Base-by-base conservation (phyloP, 2,888 invertebrate genomes). In the Zeuzera pyrina region DNA sequence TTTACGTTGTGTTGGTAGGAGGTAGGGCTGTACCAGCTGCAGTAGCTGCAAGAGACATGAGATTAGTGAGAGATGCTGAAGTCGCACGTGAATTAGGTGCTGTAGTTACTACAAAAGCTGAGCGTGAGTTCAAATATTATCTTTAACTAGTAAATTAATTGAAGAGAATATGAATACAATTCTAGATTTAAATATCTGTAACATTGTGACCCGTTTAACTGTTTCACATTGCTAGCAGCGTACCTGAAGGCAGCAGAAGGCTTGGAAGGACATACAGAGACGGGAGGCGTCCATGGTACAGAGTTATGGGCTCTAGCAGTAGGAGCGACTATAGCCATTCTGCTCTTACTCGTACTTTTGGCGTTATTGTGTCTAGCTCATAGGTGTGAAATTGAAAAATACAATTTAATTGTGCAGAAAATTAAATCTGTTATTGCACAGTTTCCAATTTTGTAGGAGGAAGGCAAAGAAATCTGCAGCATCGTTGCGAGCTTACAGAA, bases 91-190 rank as follows among this genome's bases (percentile, higher is more conserved):
- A 91, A 43, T 73, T 94, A 30, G 93, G 92, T 3, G 91, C 90
- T 38, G 88, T 90, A 1, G 88, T 93, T 29, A 87, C 91, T 30
- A 91, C 93, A 44, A 94, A 93, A 76, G 92, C 94, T 36, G 92
- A 94, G 84, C 94, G 94, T 94, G 84, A 89, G 89, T 84, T 22
- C n/a, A n/a, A n/a, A n/a, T n/a, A n/a, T n/a, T n/a, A n/a, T n/a
- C n/a, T n/a, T n/a, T n/a, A n/a, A n/a, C n/a, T n/a, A n/a, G n/a
- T n/a, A n/a, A n/a, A n/a, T n/a, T n/a, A n/a, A n/a, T n/a, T n/a
- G n/a, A n/a, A n/a, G n/a, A 4, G n/a, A 22, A 22, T 22, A 8
- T 1, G 22, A n/a, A n/a, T n/a, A n/a, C n/a, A n/a, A 19, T 19
- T 19, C 5, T 7, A 19, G 5, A 19, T 19, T 19, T 19, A 19